Percentiles rank a stretch among this genome's conserved stretches.
Conservation (phyloP, 2,888 invertebrate species). For the Sminthurinus aureus region DNA sequence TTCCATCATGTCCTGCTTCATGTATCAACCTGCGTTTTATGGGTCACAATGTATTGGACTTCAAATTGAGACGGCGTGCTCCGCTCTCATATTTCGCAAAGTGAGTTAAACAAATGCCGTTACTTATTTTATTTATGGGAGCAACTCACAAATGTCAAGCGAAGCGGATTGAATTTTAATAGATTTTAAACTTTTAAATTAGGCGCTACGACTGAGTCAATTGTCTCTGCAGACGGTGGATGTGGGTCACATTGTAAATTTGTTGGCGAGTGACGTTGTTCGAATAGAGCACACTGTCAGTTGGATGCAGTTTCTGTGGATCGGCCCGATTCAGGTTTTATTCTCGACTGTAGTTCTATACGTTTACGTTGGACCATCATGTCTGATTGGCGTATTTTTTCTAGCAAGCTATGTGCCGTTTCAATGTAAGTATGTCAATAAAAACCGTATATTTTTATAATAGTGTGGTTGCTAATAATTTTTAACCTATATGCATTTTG, state of each 20-base stretch:
- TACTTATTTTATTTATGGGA: neutral
- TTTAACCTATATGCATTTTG: too few species aligned
- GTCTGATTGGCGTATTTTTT: slow-evolving; percentile 78
- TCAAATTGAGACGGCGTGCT: slow-evolving; percentile 81
- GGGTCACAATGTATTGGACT: slow-evolving; percentile 75
- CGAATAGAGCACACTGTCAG: slow-evolving; percentile 90
- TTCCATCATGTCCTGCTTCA: slow-evolving; percentile 44
- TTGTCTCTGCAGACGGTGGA: slow-evolving; percentile 85
- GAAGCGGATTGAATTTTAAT: neutral
- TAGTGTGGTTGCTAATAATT: too few species aligned
- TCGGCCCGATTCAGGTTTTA: slow-evolving; percentile 83
- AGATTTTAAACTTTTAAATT: slow-evolving; percentile 50
- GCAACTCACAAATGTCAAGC: neutral
- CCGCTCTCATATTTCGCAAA: slow-evolving; percentile 86
- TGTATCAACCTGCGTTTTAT: slow-evolving; percentile 68
- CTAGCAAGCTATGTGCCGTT: slow-evolving; percentile 84
- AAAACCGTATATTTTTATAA: too few species aligned
- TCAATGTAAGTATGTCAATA: too few species aligned
- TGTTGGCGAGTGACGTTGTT: slow-evolving; percentile 95
- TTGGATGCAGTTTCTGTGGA: slow-evolving; percentile 92
- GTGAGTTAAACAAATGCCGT: slow-evolving; percentile 64
- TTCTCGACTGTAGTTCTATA: slow-evolving; percentile 84
- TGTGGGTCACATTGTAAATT: slow-evolving; percentile 90
- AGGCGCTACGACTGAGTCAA: slow-evolving; percentile 79
- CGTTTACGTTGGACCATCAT: slow-evolving; percentile 74